A percentile compares a stretch with the other conserved stretches of the same genome.
These are phyloP conservation scores for Altica lythri DNA, from an alignment of 2,888 invertebrate genomes.

Conservation along the genomic window DNA sequence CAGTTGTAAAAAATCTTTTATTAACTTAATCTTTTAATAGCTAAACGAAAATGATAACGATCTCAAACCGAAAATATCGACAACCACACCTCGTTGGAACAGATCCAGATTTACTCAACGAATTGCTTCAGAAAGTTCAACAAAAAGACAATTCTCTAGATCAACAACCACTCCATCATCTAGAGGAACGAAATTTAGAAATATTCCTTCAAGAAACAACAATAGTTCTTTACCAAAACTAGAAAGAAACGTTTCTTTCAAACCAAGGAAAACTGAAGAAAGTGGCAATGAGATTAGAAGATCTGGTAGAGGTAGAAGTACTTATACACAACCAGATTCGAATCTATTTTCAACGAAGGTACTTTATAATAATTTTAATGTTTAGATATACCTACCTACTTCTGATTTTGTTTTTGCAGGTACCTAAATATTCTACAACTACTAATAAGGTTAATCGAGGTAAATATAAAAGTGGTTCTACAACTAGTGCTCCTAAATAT, in stretches of 20 bases:
- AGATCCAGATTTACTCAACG: slow-evolving; percentile 7
- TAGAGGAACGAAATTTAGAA: slow-evolving; percentile 16
- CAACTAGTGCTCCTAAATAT: slow-evolving; percentile 64
- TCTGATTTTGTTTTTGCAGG: slow-evolving; percentile 29
- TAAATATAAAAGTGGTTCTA: slow-evolving; percentile 60
- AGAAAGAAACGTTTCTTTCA: slow-evolving; percentile 26
- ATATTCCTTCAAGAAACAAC: slow-evolving; percentile 6
- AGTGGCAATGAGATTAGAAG: slow-evolving; percentile 3
- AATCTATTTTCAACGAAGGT: slow-evolving; percentile 27
- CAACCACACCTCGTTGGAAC: slow-evolving; percentile 38
- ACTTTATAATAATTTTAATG: no score
- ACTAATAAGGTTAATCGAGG: slow-evolving; percentile 62
- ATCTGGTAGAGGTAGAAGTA: slow-evolving; percentile 2
- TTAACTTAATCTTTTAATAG: slow-evolving; percentile 27
- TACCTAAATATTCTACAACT: slow-evolving; percentile 46
- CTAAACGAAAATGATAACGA: slow-evolving; percentile 45
- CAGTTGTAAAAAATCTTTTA: no score
- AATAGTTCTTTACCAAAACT: slow-evolving; percentile 35
- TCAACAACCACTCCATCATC: slow-evolving; percentile 29
- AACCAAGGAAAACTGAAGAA: slow-evolving; percentile 6
- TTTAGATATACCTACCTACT: neutral
- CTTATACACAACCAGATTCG: slow-evolving; percentile 8
- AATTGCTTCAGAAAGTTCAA: neutral
- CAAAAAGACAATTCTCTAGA: slow-evolving; percentile 1
- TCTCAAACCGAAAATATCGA: slow-evolving; percentile 38